Evolutionary conservation across 2,888 invertebrate species (phyloP).

Genomic region (Caenorhabditis angaria): DNA sequence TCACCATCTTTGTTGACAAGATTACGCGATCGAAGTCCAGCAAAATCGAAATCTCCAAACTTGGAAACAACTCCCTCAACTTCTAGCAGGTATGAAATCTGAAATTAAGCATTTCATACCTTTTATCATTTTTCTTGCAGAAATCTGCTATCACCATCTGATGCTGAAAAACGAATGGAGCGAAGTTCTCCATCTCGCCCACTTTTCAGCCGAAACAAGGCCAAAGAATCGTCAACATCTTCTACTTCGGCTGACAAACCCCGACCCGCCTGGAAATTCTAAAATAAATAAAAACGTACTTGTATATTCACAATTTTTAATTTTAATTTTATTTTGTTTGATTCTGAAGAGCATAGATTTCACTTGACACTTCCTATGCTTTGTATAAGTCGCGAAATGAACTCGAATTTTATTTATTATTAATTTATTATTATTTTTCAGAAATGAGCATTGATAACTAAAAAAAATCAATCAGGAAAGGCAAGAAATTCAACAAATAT

Average conservation of each 20-base stretch:
- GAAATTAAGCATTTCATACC: neutral
- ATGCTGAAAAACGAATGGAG: slow-evolving; percentile 58
- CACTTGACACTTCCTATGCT: neutral
- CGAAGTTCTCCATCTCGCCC: slow-evolving; percentile 63
- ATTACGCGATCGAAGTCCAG: slow-evolving; percentile 65
- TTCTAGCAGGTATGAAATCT: slow-evolving; percentile 48
- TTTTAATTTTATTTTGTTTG: too few species aligned
- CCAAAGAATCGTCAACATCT: too few species aligned
- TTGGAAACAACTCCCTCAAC: slow-evolving; percentile 57
- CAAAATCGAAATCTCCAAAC: slow-evolving; percentile 58
- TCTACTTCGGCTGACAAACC: too few species aligned
- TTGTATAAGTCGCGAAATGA: neutral
- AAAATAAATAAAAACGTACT: slow-evolving; percentile 14
- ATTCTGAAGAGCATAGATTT: slow-evolving; percentile 4
- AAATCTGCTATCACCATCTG: slow-evolving; percentile 62
- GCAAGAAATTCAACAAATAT: slow-evolving; percentile 21
- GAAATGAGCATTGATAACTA: too few species aligned
- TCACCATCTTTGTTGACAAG: slow-evolving; percentile 64
- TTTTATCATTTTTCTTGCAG: slow-evolving; percentile 42
- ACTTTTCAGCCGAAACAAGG: slow-evolving; percentile 55
- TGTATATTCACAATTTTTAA: slow-evolving; percentile 21
- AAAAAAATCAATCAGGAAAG: slow-evolving; percentile 6
- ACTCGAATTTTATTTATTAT: neutral
- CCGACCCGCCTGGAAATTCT: slow-evolving; percentile 71
- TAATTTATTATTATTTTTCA: neutral